phyloP scores from a whole-genome alignment of 2,113 vertebrate genomes.

The Hipposideros armiger region DNA sequence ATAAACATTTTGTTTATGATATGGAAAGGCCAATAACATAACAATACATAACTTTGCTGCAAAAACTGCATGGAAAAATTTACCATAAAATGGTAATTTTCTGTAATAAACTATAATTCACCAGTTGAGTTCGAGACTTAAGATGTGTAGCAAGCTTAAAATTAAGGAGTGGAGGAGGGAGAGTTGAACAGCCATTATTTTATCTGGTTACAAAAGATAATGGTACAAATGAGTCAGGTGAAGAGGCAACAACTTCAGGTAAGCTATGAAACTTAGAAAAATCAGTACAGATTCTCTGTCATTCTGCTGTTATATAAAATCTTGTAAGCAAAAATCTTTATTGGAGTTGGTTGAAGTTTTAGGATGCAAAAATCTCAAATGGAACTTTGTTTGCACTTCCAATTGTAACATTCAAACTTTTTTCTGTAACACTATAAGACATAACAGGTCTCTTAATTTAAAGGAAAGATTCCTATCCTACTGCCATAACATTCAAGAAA shows the following conservation, averaged over 20 bases:
- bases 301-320: not conserved
- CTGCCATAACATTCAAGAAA: not conserved
- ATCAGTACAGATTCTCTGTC: not conserved
- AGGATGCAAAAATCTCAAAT: not conserved
- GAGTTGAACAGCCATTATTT: not conserved
- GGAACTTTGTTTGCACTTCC: not conserved
- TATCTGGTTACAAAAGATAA: not conserved
- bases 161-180: not conserved
- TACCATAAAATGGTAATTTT: slow-evolving; percentile 51
- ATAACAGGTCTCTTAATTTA: not conserved
- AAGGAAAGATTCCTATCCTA: not conserved
- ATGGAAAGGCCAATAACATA: not conserved
- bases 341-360: not conserved
- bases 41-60: slow-evolving; percentile 42
- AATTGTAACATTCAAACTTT: not conserved
- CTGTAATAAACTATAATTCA: slow-evolving; percentile 20
- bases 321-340: not conserved
- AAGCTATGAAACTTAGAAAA: not conserved
- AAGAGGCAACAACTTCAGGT: not conserved
- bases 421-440: not conserved
- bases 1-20: not conserved
- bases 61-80: slow-evolving; percentile 1
- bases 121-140: not conserved
- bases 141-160: not conserved
- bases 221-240: not conserved